Evolutionary conservation across 2,797 vertebrate species (phyloP).

Genomic region (Liparis tanakae): DNA sequence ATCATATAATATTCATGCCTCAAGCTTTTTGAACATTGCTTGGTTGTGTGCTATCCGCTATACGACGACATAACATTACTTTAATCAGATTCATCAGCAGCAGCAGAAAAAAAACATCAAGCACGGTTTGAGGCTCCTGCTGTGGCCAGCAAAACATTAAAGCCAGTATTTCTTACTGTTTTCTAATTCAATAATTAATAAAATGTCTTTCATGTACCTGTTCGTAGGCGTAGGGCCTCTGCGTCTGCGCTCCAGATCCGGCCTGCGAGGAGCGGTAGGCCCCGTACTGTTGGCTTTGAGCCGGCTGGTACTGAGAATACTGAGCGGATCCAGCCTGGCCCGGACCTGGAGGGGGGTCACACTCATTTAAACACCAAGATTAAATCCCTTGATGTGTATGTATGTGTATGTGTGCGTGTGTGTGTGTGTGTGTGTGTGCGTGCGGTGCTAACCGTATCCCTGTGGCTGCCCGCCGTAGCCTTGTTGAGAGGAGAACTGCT

Average conservation of each 20-base stretch:
- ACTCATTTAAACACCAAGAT: background rate
- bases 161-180: background rate
- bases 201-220: conserved; percentile 82
- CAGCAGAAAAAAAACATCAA: background rate
- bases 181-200: background rate
- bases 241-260: conserved; percentile 87
- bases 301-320: conserved; percentile 94
- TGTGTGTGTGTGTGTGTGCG: background rate
- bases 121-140: background rate
- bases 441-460: conserved; percentile 87
- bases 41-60: too few species aligned
- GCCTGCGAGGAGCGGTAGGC: conserved; percentile 92
- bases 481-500: conserved; percentile 93
- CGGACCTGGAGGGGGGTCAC: conserved; percentile 65
- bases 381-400: background rate
- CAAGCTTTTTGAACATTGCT: background rate
- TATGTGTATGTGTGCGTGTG: background rate
- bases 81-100: background rate
- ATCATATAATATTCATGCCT: background rate
- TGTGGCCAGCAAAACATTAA: background rate
- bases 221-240: conserved; percentile 93
- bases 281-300: conserved; percentile 92
- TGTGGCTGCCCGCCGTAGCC: conserved; percentile 91
- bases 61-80: background rate
- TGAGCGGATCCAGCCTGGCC: conserved; percentile 91